Evolutionary conservation across 2,888 invertebrate genomes (phyloP).

Genomic region (Rhogogaster chlorosoma): DNA sequence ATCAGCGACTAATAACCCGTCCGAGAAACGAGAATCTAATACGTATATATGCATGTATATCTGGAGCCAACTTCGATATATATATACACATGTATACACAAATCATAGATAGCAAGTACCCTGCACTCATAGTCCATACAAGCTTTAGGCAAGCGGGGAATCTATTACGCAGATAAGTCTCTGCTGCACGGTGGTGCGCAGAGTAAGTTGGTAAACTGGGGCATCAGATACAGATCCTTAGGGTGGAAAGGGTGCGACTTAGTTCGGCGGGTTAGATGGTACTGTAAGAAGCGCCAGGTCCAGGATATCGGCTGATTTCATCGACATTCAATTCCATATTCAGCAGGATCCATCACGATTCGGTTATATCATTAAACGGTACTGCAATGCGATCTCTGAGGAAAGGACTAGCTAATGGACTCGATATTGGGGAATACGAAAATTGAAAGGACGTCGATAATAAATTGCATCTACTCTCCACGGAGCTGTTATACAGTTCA

Average conservation of each 20-base stretch:
- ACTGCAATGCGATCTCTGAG: not conserved
- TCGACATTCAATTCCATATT: conserved; percentile 40
- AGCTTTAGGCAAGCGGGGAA: conserved; percentile 33
- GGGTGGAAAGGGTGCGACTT: not conserved
- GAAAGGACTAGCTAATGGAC: not conserved
- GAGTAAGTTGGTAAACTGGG: conserved; percentile 46
- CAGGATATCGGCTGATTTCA: conserved; percentile 18
- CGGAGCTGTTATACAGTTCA: not conserved
- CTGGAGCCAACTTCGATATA: not conserved
- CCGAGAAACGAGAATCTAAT: conserved; percentile 18
- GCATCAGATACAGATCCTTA: conserved; percentile 44
- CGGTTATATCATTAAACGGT: conserved; percentile 34
- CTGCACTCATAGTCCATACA: conserved; percentile 16
- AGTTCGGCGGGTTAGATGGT: not conserved
- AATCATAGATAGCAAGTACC: conserved; percentile 23
- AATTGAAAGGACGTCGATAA: not conserved
- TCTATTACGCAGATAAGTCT: conserved; percentile 50
- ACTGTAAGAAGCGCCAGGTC: not conserved
- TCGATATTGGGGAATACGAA: not conserved
- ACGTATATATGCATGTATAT: not conserved
- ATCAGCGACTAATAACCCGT: conserved; percentile 20
- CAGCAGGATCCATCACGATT: not conserved
- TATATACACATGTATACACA: not conserved
- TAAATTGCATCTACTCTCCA: not conserved
- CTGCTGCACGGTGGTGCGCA: not conserved